These are phyloP conservation scores for Fratercula arctica DNA, from an alignment of 2,797 vertebrate genomes.

Conservation along the genomic window DNA sequence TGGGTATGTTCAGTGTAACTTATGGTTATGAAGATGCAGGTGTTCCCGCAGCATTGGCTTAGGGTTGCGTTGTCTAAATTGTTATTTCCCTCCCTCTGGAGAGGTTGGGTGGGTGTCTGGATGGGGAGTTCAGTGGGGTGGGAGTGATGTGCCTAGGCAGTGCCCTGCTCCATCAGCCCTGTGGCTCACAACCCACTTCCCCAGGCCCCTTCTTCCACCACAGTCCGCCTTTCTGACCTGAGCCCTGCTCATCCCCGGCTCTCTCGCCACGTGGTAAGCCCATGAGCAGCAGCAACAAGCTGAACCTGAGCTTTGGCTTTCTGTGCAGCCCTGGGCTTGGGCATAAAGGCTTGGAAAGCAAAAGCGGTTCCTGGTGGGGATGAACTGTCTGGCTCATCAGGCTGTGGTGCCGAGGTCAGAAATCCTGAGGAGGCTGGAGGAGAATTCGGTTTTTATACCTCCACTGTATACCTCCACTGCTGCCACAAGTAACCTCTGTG, in stretches of 20 bases:
- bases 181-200: neutral
- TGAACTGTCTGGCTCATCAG: neutral
- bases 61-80: neutral
- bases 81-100: neutral
- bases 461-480: neutral
- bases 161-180: neutral
- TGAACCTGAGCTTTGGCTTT: conserved; percentile 2
- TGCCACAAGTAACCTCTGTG: neutral
- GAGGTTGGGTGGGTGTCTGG: neutral
- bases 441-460: neutral
- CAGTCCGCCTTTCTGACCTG: neutral
- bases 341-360: neutral
- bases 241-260: neutral
- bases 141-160: neutral
- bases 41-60: neutral
- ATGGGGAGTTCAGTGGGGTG: accelerated
- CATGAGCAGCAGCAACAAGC: neutral
- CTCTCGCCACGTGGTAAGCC: neutral
- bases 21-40: neutral
- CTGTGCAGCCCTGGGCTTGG: neutral
- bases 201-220: neutral
- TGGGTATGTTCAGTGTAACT: neutral
- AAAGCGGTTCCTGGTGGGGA: neutral
- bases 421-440: neutral
- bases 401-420: conserved; percentile 10